Conservation (phyloP, 2,797 vertebrate species). For the Dendrocincla tyrannina region DNA sequence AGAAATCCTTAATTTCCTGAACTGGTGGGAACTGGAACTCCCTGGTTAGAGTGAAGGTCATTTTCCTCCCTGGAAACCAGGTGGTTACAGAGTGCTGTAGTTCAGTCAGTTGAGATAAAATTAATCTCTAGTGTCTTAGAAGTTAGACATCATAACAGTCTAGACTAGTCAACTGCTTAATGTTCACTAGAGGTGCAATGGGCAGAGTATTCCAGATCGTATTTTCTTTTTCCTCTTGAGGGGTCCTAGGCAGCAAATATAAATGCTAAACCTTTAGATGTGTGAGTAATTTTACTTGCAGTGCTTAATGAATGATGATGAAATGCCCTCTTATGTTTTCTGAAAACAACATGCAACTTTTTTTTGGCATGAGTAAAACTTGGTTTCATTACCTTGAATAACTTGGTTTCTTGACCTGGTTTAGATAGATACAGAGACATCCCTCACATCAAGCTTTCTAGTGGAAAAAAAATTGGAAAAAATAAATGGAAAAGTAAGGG, state of each 20-base stretch:
- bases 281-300: neutral
- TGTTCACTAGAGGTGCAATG: neutral
- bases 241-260: neutral
- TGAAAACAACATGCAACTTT: neutral
- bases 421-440: neutral
- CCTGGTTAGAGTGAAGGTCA: conserved; percentile 50
- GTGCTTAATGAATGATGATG: neutral
- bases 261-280: neutral
- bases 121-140: neutral
- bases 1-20: neutral
- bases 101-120: neutral
- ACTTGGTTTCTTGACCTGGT: neutral
- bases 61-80: neutral
- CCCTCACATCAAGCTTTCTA: neutral
- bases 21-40: conserved; percentile 37
- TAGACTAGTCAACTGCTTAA: neutral
- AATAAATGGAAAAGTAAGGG: neutral
- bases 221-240: neutral
- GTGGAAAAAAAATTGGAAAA: neutral
- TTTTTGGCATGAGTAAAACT: neutral
- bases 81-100: neutral
- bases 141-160: neutral
- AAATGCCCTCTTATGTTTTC: neutral
- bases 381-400: neutral
- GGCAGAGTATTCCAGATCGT: neutral